These are phyloP conservation scores for Sphyrna mokarran DNA, from an alignment of 2,113 vertebrate genomes.

Conservation along the genomic window DNA sequence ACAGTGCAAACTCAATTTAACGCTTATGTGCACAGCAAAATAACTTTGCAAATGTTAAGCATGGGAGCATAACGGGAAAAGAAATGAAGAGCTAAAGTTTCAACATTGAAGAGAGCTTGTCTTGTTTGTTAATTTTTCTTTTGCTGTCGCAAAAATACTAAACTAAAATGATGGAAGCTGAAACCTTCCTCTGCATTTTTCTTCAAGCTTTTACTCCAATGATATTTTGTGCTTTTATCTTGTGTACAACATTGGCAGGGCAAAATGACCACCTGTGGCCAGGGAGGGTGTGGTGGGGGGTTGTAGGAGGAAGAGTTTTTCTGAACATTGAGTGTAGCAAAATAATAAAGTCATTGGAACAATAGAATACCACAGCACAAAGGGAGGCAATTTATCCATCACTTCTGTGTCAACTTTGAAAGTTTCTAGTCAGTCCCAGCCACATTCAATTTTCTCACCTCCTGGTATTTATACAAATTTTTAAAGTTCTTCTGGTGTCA, in stretches of 20 bases:
- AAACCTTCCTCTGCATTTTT: neutral
- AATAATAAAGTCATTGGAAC: neutral
- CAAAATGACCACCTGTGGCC: neutral
- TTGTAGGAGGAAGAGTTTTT: neutral
- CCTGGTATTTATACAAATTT: neutral
- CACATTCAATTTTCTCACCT: neutral
- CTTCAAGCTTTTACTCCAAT: neutral
- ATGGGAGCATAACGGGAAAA: neutral
- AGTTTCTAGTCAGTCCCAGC: neutral
- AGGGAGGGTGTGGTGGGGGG: neutral
- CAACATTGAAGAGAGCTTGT: neutral
- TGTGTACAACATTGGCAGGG: no score
- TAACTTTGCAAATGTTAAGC: conserved; percentile 12
- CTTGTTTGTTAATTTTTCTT: neutral
- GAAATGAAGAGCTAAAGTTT: neutral
- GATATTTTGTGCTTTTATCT: neutral
- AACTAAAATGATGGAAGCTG: neutral
- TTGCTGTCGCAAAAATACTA: neutral
- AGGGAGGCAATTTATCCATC: neutral
- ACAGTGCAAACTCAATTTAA: conserved; percentile 33
- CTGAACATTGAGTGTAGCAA: neutral
- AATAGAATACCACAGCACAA: neutral
- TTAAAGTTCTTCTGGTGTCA: neutral
- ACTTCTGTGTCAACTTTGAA: neutral
- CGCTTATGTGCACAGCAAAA: conserved; percentile 29